A percentile compares a stretch with the other conserved stretches of the same genome.
phyloP scores from a whole-genome alignment of 2,113 vertebrate genomes.

The Abramis brama region DNA sequence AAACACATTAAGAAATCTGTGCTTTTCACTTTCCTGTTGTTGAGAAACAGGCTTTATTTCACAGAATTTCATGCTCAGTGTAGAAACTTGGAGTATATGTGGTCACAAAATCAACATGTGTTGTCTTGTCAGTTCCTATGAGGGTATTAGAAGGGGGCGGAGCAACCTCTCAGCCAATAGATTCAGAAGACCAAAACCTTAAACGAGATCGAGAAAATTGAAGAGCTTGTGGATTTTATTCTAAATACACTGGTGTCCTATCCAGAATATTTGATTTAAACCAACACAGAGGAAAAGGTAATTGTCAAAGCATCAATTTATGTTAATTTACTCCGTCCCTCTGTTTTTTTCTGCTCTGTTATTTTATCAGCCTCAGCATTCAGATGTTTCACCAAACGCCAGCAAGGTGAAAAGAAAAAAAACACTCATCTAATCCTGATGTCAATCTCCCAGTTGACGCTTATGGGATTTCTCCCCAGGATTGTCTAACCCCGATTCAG shows the following conservation, averaged over 20 bases:
- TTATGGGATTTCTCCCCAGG: slow-evolving; percentile 57
- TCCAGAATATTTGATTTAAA: slow-evolving; percentile 25
- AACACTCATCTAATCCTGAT: slow-evolving; percentile 60
- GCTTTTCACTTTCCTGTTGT: slow-evolving; percentile 38
- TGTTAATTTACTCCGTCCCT: slow-evolving; percentile 16
- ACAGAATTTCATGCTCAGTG: slow-evolving; percentile 45
- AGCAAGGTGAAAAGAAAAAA: slow-evolving; percentile 7
- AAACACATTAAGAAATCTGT: slow-evolving; percentile 56
- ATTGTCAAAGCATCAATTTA: slow-evolving; percentile 40
- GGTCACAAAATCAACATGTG: slow-evolving; percentile 51
- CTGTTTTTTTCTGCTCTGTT: slow-evolving; percentile 34
- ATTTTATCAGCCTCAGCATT: slow-evolving; percentile 55
- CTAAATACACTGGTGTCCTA: not conserved
- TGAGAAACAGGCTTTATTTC: slow-evolving; percentile 45
- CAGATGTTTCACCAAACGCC: slow-evolving; percentile 38
- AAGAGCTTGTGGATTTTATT: not conserved
- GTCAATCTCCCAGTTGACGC: slow-evolving; percentile 62
- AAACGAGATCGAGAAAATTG: too few species aligned
- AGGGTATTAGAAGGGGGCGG: not conserved
- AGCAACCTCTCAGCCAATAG: not conserved
- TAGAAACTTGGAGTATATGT: slow-evolving; percentile 4
- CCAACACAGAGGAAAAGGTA: slow-evolving; percentile 23
- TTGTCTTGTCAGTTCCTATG: not conserved
- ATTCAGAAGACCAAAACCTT: not conserved
- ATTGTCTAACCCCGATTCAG: slow-evolving; percentile 58